phyloP scores from a whole-genome alignment of 2,113 vertebrate species.

The Pachypanchax playfairii region DNA sequence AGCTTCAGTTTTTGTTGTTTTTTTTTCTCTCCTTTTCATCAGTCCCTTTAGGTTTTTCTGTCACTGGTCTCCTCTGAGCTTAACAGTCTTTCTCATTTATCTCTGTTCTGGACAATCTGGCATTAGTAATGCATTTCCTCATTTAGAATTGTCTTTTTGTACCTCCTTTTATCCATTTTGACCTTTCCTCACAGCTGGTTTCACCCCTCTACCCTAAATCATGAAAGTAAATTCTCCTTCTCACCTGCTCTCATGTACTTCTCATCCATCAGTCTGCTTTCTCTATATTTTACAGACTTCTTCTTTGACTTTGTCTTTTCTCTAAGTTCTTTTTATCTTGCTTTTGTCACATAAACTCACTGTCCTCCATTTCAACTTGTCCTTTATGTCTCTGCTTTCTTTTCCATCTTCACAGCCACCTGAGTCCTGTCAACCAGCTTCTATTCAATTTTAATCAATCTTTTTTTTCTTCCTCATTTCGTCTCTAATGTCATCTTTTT shows the following conservation, averaged over 20 bases:
- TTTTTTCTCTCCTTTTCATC: no score
- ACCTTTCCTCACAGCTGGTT: slow-evolving; percentile 21
- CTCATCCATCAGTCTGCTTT: slow-evolving; percentile 31
- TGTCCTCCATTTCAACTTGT: slow-evolving; percentile 15
- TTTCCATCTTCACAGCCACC: not conserved
- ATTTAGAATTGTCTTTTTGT: slow-evolving; percentile 36
- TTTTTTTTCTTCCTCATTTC: slow-evolving; percentile 9
- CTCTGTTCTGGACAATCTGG: slow-evolving; percentile 24
- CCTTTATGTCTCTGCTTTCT: slow-evolving; percentile 6
- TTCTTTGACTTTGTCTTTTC: slow-evolving; percentile 10
- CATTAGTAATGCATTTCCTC: slow-evolving; percentile 46
- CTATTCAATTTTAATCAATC: not conserved
- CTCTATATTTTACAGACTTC: slow-evolving; percentile 1
- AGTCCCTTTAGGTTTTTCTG: not conserved
- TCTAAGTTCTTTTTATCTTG: not conserved
- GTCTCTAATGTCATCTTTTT: slow-evolving; percentile 21
- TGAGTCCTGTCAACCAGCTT: not conserved
- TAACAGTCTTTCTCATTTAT: slow-evolving; percentile 34
- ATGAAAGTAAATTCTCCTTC: slow-evolving; percentile 21
- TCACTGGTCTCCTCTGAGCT: slow-evolving; percentile 21
- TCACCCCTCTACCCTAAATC: slow-evolving; percentile 31
- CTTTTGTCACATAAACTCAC: not conserved
- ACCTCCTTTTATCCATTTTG: slow-evolving; percentile 16
- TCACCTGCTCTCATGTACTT: slow-evolving; percentile 14
- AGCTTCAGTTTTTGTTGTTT: not conserved